Percentiles rank a stretch among this genome's conserved stretches.
Conservation (phyloP, 2,888 invertebrate genomes). For the Odontocerum albicorne region DNA sequence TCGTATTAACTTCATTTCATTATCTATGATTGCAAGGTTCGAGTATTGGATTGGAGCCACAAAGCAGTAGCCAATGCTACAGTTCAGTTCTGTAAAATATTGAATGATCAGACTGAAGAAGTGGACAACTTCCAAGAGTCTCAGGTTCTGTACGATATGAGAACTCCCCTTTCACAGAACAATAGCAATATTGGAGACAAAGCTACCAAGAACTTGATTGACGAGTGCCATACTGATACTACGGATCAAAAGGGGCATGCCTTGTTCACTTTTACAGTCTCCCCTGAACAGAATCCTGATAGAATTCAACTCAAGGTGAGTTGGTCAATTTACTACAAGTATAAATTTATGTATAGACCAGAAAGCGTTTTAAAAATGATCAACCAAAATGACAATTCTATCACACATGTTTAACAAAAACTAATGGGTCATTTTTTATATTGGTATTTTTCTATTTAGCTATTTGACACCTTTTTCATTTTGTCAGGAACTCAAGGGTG, state of each 20-base stretch:
- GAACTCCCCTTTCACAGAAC: not conserved
- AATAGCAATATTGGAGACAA: not conserved
- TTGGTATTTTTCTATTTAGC: too few species aligned
- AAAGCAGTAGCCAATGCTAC: conserved; percentile 45
- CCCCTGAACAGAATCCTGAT: conserved; percentile 11
- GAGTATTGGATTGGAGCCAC: conserved; percentile 53
- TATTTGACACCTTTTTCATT: too few species aligned
- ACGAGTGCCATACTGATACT: conserved; percentile 24
- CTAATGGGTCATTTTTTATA: too few species aligned
- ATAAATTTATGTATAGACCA: too few species aligned
- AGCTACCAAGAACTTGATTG: conserved; percentile 3
- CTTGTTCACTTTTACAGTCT: conserved; percentile 23
- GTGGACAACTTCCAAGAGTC: conserved; percentile 14
- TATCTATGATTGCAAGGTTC: too few species aligned
- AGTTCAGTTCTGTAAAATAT: conserved; percentile 47
- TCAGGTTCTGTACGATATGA: conserved; percentile 15
- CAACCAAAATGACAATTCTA: too few species aligned
- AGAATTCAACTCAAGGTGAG: conserved; percentile 25
- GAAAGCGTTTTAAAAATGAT: too few species aligned
- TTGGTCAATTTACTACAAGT: too few species aligned
- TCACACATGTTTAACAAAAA: too few species aligned
- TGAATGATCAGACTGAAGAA: conserved; percentile 40
- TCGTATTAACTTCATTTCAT: too few species aligned
- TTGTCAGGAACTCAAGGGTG: too few species aligned
- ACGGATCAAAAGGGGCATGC: conserved; percentile 28